phyloP scores from a whole-genome alignment of 1,140 invertebrate genomes.

The Meloidogyne exigua region DNA sequence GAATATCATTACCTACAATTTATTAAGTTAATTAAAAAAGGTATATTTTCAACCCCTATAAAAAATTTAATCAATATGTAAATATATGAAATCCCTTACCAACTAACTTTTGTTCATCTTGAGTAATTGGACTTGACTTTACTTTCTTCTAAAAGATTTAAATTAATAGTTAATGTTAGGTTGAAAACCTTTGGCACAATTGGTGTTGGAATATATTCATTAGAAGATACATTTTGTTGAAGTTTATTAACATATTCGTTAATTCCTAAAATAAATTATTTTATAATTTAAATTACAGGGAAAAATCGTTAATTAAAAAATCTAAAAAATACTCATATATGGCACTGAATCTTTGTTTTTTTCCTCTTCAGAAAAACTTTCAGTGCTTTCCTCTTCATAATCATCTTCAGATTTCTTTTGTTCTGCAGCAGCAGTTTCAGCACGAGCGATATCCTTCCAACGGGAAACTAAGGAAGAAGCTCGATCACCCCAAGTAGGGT shows the following conservation, averaged over 20 bases:
- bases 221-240: neutral
- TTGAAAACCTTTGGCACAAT: neutral
- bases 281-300: neutral
- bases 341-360: neutral
- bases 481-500: slow-evolving; percentile 15
- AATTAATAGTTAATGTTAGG: too few species aligned
- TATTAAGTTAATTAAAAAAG: neutral
- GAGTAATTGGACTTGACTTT: neutral
- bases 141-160: neutral
- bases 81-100: neutral
- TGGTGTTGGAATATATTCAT: slow-evolving; percentile 4
- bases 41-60: too few species aligned
- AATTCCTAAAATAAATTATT: neutral
- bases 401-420: neutral
- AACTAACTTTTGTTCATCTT: neutral
- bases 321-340: neutral
- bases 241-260: neutral
- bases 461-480: slow-evolving; percentile 2
- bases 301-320: neutral
- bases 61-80: too few species aligned
- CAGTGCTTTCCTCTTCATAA: neutral
- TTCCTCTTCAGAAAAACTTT: neutral
- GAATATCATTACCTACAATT: neutral
- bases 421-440: slow-evolving; percentile 11
- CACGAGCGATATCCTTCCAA: slow-evolving; percentile 20